Evolutionary conservation across 2,888 invertebrate genomes (phyloP).

Genomic region (Leucania comma): DNA sequence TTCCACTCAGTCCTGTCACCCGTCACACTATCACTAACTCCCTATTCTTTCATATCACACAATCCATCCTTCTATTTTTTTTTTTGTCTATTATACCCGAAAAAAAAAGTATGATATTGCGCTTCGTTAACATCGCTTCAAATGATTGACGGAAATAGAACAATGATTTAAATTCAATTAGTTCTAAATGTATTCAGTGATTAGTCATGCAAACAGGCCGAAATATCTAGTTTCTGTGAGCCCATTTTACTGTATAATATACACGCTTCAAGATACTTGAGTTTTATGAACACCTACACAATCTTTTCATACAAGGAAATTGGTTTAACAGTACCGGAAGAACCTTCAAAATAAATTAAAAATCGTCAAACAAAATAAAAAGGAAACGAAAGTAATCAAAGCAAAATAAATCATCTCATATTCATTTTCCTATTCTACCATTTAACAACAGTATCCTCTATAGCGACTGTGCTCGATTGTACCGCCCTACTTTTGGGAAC

Average conservation of each 20-base stretch:
- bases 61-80: too few species aligned
- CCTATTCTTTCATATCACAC: too few species aligned
- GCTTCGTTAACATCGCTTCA: too few species aligned
- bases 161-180: not conserved
- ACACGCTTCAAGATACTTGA: too few species aligned
- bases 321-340: not conserved
- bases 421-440: conserved; percentile 41
- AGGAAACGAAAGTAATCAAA: not conserved
- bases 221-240: not conserved
- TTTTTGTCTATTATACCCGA: too few species aligned
- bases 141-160: not conserved
- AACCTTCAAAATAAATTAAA: conserved; percentile 1
- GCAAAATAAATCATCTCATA: conserved; percentile 38
- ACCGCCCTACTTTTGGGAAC: conserved; percentile 61
- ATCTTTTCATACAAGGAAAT: too few species aligned
- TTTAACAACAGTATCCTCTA: conserved; percentile 42
- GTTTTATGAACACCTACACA: too few species aligned
- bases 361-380: conserved; percentile 11
- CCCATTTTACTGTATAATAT: too few species aligned
- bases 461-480: conserved; percentile 57
- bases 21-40: too few species aligned
- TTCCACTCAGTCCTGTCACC: too few species aligned
- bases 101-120: too few species aligned
- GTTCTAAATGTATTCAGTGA: not conserved
- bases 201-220: not conserved